Base-by-base conservation (phyloP, 2,888 invertebrate species). In the Hirtodrosophila duncani region DNA sequence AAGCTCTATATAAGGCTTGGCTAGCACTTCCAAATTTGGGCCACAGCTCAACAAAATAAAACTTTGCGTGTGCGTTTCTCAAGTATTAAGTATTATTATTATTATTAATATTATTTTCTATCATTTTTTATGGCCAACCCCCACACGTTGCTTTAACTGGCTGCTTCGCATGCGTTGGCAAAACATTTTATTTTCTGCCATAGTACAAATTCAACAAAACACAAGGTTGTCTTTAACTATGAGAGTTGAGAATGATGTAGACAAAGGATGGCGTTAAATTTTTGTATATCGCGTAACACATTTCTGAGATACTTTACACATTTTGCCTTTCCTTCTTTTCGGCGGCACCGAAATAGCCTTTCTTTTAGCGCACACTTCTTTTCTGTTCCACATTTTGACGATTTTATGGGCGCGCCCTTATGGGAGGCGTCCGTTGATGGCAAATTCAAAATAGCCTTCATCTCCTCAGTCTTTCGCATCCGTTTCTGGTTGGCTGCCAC, bases 11-110 rank as follows among this genome's bases (percentile, higher is more conserved):
- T 63, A 71, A 34, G 71, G 71, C 38, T 8, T 42, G 46, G 38
- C 46, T 45, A 55, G 58, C 33, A 37, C 44, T 37, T 18, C 71
- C 75, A 68, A 67, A 71, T 72, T 71, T 61, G 75, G 75, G 36
- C 26, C 51, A 38, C 48, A 46, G 18, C 36, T 11, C 44, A 36
- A 17, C n/a, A n/a, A 34, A 31, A 43, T 23, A 46, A 10, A 16
- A 13, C 27, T 30, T 51, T 53, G 59, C 45, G 58, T 59, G 50
- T 57, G 43, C 51, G 38, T 27, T 58, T n/a, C n/a, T n/a, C n/a
- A n/a, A n/a, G n/a, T n/a, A n/a, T n/a, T 58, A 52, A 59, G 58
- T 59, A 57, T 59, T 55, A 38, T 49, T 44, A 36, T 49, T 53
- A 30, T 34, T 17, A 43, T 44, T 39, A 57, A 52, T 51, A 58